Percentiles rank a stretch among this genome's conserved stretches.
Evolutionary conservation across 1,140 invertebrate species (phyloP).

Genomic region (Ostrea denselamellosa): DNA sequence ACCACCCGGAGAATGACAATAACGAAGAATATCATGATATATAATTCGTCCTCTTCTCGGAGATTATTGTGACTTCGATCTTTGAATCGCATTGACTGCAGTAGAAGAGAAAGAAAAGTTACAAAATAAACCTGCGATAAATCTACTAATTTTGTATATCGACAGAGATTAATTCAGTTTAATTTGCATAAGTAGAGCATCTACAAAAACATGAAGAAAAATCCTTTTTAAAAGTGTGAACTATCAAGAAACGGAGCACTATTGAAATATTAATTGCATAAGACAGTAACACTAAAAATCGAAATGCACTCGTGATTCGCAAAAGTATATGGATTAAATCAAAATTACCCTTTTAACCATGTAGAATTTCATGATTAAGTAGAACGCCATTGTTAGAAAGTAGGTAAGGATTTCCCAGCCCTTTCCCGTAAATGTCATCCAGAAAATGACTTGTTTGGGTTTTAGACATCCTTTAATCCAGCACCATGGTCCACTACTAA

Average conservation of each 20-base stretch:
- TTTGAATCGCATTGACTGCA: not conserved
- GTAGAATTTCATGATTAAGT: slow-evolving; percentile 47
- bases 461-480: slow-evolving; percentile 55
- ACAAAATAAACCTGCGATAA: not conserved
- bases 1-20: slow-evolving; percentile 53
- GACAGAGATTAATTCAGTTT: not conserved
- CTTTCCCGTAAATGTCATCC: slow-evolving; percentile 58
- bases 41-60: slow-evolving; percentile 51
- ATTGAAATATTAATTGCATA: too few species aligned
- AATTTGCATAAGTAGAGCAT: not conserved
- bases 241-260: too few species aligned
- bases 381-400: slow-evolving; percentile 44
- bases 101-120: not conserved
- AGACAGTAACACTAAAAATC: too few species aligned
- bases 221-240: too few species aligned
- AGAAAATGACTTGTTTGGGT: not conserved
- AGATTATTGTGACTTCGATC: slow-evolving; percentile 24
- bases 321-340: not conserved
- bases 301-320: too few species aligned
- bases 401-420: slow-evolving; percentile 59
- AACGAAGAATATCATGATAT: slow-evolving; percentile 43
- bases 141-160: not conserved
- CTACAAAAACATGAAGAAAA: too few species aligned
- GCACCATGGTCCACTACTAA: slow-evolving; percentile 57
- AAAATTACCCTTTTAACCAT: slow-evolving; percentile 43